Percentiles rank a stretch among this genome's conserved stretches.
These are phyloP conservation scores for Nannobrachium achirus DNA, from an alignment of 2,113 vertebrate genomes.

Conservation along the genomic window DNA sequence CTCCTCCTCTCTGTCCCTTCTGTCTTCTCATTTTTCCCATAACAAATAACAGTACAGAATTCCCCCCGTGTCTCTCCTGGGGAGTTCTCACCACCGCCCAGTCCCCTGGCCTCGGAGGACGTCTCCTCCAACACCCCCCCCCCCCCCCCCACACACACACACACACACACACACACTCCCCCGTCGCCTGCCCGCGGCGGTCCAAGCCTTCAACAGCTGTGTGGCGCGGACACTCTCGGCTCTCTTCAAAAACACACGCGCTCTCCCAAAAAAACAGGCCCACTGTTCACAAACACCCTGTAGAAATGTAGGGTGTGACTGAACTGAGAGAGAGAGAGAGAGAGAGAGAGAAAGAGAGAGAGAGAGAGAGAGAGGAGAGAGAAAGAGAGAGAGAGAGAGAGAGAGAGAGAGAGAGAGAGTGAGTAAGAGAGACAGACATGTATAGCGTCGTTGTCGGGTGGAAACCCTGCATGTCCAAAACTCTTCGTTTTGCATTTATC, in stretches of 20 bases:
- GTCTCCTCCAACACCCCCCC: slow-evolving; percentile 30
- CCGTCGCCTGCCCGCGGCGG: slow-evolving; percentile 49
- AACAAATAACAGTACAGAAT: slow-evolving; percentile 82
- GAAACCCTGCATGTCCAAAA: too few relatives aligned
- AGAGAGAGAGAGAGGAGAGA: too few relatives aligned
- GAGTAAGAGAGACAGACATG: too few relatives aligned
- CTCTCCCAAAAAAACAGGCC: slow-evolving; percentile 52
- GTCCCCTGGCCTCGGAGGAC: slow-evolving; percentile 74
- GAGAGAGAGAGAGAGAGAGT: too few relatives aligned
- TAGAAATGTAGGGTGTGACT: slow-evolving; percentile 6
- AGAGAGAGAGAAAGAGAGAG: too few relatives aligned
- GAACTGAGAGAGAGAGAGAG: too few relatives aligned
- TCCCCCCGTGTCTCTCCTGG: slow-evolving; percentile 75
- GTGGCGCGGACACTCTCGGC: slow-evolving; percentile 72
- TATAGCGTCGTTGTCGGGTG: too few relatives aligned
- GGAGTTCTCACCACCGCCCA: slow-evolving; percentile 79
- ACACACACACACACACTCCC: too few relatives aligned
- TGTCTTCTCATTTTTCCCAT: slow-evolving; percentile 77
- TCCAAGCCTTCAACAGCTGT: slow-evolving; percentile 79
- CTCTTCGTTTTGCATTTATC: too few relatives aligned
- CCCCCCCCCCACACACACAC: slow-evolving; percentile 40
- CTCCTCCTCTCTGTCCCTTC: slow-evolving; percentile 67
- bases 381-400: too few relatives aligned
- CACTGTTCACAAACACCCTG: slow-evolving; percentile 75
- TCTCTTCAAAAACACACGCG: slow-evolving; percentile 25